A percentile compares a stretch with the other conserved stretches of the same genome.
phyloP scores from a whole-genome alignment of 2,797 vertebrate species.

The Agapornis canus region DNA sequence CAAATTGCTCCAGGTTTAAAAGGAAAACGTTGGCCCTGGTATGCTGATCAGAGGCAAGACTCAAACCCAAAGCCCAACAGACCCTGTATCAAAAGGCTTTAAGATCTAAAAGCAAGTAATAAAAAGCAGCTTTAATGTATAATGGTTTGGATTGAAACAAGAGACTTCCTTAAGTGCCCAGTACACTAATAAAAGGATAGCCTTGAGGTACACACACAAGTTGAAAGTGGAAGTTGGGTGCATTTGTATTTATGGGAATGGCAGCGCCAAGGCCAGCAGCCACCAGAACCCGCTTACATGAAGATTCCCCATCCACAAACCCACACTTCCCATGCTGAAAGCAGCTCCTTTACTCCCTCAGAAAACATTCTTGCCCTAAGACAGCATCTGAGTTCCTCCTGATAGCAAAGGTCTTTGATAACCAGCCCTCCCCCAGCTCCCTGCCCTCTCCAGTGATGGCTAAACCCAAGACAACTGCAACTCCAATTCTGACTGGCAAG shows the following conservation, averaged over 20 bases:
- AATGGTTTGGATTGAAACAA: conserved; percentile 5
- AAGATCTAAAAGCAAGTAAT: conserved; percentile 36
- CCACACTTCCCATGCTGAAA: not conserved
- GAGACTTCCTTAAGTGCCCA: conserved; percentile 8
- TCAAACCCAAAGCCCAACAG: not conserved
- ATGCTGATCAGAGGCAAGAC: not conserved
- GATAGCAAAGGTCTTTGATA: not conserved
- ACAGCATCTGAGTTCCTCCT: not conserved
- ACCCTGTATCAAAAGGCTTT: not conserved
- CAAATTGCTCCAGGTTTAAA: not conserved
- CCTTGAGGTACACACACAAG: not conserved
- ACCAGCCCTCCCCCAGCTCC: not conserved
- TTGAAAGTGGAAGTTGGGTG: not conserved
- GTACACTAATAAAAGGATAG: not conserved
- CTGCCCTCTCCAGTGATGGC: not conserved
- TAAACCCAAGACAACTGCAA: not conserved
- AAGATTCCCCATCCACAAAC: not conserved
- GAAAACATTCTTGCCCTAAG: not conserved
- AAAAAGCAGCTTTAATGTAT: conserved; percentile 53
- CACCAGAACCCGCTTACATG: fast-evolving
- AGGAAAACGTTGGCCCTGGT: not conserved
- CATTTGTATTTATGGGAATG: not conserved
- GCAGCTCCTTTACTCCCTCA: not conserved
- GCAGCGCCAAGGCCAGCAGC: not conserved
- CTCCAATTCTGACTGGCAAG: not conserved